These are phyloP conservation scores for Melopsittacus undulatus DNA, from an alignment of 2,797 vertebrate genomes.

Conservation along the genomic window DNA sequence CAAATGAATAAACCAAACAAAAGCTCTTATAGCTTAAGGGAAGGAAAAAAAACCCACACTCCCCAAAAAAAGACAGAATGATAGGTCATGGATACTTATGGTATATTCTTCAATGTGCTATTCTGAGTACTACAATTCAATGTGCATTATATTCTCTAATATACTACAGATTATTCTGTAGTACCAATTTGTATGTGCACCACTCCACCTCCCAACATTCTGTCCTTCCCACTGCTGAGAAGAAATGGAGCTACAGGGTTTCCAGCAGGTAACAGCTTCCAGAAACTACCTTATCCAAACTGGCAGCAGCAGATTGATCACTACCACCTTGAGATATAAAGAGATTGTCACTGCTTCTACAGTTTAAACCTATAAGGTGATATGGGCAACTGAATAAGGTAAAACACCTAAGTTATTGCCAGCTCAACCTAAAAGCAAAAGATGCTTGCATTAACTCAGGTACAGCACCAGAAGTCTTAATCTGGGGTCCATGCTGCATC, in stretches of 20 bases:
- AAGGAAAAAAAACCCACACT: not conserved
- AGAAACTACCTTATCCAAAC: constrained; percentile 35
- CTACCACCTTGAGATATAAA: not conserved
- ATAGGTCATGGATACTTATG: constrained; percentile 33
- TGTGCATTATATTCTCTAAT: not conserved
- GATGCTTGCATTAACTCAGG: not conserved
- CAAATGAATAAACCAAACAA: constrained; percentile 30
- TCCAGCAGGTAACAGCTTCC: constrained; percentile 28
- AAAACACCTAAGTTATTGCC: not conserved
- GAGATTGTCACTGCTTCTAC: not conserved
- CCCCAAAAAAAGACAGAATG: not conserved
- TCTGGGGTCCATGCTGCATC: not conserved
- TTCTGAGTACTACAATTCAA: not conserved
- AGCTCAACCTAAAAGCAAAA: not conserved
- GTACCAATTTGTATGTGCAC: not conserved
- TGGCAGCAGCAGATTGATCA: not conserved
- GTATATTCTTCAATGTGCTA: not conserved
- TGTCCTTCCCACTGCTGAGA: constrained; percentile 36
- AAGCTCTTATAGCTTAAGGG: not conserved
- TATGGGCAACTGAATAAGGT: not conserved
- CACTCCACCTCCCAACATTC: constrained; percentile 24
- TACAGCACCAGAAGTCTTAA: not conserved
- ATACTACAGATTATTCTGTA: not conserved
- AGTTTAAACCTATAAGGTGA: not conserved
- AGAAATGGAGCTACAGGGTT: constrained; percentile 33